A percentile compares a stretch with the other conserved stretches of the same genome.
Conservation (phyloP, 2,113 vertebrate species). For the Malurus alboscapulatus region DNA sequence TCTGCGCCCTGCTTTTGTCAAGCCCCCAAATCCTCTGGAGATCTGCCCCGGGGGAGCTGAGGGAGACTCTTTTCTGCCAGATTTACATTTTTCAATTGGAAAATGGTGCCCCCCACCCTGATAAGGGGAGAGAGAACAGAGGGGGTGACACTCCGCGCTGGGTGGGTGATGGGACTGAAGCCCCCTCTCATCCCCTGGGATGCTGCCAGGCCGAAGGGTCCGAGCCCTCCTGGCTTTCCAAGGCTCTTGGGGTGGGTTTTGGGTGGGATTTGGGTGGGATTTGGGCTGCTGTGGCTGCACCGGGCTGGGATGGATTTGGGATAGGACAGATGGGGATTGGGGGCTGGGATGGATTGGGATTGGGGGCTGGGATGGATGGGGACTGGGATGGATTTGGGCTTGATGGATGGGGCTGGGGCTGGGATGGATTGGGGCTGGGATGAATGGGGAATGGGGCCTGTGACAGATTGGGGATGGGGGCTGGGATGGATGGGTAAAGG, state of each 20-base stretch:
- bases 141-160: background rate
- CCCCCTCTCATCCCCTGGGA: background rate
- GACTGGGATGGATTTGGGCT: background rate
- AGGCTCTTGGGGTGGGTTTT: background rate
- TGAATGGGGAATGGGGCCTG: too few species aligned
- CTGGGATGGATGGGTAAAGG: too few species aligned
- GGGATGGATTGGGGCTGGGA: too few species aligned
- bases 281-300: background rate
- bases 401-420: too few species aligned
- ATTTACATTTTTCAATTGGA: background rate
- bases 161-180: background rate
- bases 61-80: rapidly evolving
- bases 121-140: background rate
- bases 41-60: background rate
- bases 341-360: too few species aligned
- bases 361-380: too few species aligned
- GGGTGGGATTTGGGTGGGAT: background rate
- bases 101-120: background rate
- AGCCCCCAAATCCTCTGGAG: background rate
- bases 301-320: too few species aligned
- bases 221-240: background rate
- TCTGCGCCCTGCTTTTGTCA: background rate
- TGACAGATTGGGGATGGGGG: too few species aligned
- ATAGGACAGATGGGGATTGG: too few species aligned
- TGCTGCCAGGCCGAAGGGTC: background rate